These are phyloP conservation scores for Bungarus multicinctus DNA, from an alignment of 2,113 vertebrate genomes.

Conservation along the genomic window DNA sequence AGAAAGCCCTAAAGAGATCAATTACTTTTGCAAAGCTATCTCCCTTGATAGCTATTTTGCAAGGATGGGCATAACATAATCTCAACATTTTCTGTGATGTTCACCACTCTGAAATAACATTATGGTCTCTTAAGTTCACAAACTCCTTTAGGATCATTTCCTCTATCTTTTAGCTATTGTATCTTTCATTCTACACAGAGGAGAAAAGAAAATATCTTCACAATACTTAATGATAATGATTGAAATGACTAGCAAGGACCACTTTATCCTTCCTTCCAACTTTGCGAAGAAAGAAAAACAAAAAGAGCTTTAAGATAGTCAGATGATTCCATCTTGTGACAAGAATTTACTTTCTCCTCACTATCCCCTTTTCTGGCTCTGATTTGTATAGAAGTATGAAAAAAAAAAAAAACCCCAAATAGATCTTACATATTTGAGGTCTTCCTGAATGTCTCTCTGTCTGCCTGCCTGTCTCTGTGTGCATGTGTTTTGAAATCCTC, in stretches of 20 bases:
- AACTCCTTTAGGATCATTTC: not conserved
- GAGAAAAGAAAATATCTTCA: not conserved
- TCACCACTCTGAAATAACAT: not conserved
- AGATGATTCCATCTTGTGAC: not conserved
- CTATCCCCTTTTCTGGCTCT: not conserved
- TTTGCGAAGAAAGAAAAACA: not conserved
- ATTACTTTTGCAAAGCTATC: not conserved
- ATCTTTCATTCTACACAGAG: not conserved
- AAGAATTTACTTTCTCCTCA: not conserved
- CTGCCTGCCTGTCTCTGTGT: not conserved
- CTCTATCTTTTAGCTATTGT: not conserved
- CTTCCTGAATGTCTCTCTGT: not conserved
- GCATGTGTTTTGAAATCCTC: not conserved
- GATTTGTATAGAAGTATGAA: not conserved
- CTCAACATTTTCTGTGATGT: not conserved
- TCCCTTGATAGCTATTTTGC: not conserved
- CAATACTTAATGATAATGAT: not conserved
- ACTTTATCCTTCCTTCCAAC: not conserved
- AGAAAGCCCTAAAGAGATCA: not conserved
- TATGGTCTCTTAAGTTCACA: not conserved
- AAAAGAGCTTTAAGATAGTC: not conserved
- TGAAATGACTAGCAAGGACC: not conserved
- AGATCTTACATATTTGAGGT: not conserved
- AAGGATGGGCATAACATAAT: not conserved
- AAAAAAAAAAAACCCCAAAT: not conserved